Conservation (phyloP, 2,113 vertebrate species). For the Hymenochirus boettgeri region DNA sequence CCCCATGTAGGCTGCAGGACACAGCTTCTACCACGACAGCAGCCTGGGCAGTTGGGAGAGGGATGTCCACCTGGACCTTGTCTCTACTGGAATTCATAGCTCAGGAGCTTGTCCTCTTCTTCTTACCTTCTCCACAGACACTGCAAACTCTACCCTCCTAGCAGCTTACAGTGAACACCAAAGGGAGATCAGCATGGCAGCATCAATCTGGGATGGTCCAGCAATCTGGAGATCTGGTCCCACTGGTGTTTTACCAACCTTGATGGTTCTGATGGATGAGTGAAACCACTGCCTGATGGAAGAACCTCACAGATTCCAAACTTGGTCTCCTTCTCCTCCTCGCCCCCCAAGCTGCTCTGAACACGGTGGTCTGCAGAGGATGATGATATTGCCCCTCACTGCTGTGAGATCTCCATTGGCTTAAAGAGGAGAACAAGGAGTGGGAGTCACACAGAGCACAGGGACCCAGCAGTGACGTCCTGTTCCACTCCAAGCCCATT, state of each 20-base stretch:
- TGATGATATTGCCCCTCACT: background rate
- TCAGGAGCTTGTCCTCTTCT: slow-evolving; percentile 17
- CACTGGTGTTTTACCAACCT: too few relatives aligned
- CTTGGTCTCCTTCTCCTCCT: background rate
- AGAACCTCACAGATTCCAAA: background rate
- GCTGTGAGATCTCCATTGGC: background rate
- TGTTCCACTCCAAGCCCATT: slow-evolving; percentile 53
- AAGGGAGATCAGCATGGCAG: background rate
- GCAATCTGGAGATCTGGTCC: background rate
- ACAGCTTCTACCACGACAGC: slow-evolving; percentile 56
- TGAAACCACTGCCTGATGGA: too few relatives aligned
- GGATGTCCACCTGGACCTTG: slow-evolving; percentile 65
- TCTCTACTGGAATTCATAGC: slow-evolving; percentile 71
- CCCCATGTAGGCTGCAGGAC: slow-evolving; percentile 51
- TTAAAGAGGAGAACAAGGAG: slow-evolving; percentile 42
- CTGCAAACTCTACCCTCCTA: slow-evolving; percentile 58
- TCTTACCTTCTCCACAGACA: background rate
- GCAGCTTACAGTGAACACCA: too few relatives aligned
- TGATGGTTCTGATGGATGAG: too few relatives aligned
- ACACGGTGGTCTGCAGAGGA: background rate
- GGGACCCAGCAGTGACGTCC: slow-evolving; percentile 59
- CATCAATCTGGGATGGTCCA: background rate
- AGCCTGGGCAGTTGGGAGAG: slow-evolving; percentile 54
- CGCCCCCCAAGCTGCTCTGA: slow-evolving; percentile 36
- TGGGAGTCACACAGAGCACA: slow-evolving; percentile 56